A percentile compares a stretch with the other conserved stretches of the same genome.
These are phyloP conservation scores for Colius striatus DNA, from an alignment of 2,113 vertebrate genomes.

Conservation along the genomic window DNA sequence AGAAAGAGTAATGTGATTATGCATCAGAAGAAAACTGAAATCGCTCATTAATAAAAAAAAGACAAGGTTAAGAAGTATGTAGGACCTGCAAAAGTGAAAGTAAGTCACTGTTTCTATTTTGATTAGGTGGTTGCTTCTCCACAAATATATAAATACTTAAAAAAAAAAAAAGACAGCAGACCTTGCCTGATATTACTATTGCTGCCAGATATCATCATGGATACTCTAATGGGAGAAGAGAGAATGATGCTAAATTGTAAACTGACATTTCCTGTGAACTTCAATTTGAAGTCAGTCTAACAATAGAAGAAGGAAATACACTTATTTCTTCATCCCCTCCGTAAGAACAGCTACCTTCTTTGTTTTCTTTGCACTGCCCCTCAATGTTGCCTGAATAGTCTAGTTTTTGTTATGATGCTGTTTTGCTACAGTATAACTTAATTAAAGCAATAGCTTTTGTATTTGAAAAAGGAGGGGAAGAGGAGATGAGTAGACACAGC, in stretches of 20 bases:
- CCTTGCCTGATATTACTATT: background rate
- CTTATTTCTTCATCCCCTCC: background rate
- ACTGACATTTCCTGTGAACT: background rate
- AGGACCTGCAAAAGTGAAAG: background rate
- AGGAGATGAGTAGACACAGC: background rate
- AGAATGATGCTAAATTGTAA: conserved; percentile 2
- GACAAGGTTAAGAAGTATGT: background rate
- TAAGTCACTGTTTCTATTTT: background rate
- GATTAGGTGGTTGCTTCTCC: background rate
- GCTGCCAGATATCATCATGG: background rate
- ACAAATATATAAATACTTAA: background rate
- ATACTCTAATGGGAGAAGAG: background rate
- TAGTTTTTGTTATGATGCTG: background rate
- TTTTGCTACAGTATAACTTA: background rate
- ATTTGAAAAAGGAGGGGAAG: background rate
- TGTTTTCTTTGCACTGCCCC: background rate
- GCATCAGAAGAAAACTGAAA: conserved; percentile 17
- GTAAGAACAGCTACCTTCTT: background rate
- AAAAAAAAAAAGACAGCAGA: background rate
- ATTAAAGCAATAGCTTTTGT: background rate
- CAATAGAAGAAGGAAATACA: background rate
- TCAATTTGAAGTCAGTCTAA: background rate
- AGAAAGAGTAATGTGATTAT: background rate
- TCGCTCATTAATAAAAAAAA: background rate
- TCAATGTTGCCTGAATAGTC: background rate